Base-by-base conservation (phyloP, 2,888 invertebrate species). In the Acleris literana region DNA sequence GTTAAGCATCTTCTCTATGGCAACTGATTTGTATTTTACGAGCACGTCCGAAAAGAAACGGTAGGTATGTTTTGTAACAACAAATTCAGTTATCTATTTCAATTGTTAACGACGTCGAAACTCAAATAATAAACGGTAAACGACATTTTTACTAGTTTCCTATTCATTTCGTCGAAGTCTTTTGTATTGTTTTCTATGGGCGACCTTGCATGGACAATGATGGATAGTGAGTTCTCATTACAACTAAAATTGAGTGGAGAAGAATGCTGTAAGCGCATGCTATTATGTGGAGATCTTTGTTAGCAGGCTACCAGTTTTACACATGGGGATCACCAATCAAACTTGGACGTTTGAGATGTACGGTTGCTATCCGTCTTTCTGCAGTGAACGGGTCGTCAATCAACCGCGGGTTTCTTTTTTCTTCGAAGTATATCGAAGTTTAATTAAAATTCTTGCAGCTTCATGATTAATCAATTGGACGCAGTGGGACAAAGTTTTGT, bases 311-410 rank as follows among this genome's bases (percentile, higher is more conserved):
- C 92, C 82, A 82, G 92, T 91, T 87, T 92, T 92, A 92, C 92
- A 92, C 92, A 89, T 90, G 92, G 92, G 92, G 90, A 86, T 85
- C 81, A 92, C 91, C 91, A 88, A 92, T 92, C 92, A 92, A 85
- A 85, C 55, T 75, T 81, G 90, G 91, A 91, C 90, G 85, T 88
- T 84, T 81, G 86, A 89, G 85, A 85, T 82, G 79, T 81, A 82
- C 77, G 77, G 77, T 80, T 76, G 86, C 82, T 82, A 88, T 90
- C 90, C 84, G 82, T 87, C 86, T 83, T 81, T 83, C 78, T 83
- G 76, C 76, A 70, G 74, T 80, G 74, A 72, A 74, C 80, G 84
- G 76, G 68, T 88, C 89, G 87, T 91, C 87, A 88, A 90, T 91
- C 91, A 90, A 85, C 73, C 71, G 73, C 72, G 69, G 70, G 73